phyloP scores from a whole-genome alignment of 2,113 vertebrate genomes.

The Manacus vitellinus region DNA sequence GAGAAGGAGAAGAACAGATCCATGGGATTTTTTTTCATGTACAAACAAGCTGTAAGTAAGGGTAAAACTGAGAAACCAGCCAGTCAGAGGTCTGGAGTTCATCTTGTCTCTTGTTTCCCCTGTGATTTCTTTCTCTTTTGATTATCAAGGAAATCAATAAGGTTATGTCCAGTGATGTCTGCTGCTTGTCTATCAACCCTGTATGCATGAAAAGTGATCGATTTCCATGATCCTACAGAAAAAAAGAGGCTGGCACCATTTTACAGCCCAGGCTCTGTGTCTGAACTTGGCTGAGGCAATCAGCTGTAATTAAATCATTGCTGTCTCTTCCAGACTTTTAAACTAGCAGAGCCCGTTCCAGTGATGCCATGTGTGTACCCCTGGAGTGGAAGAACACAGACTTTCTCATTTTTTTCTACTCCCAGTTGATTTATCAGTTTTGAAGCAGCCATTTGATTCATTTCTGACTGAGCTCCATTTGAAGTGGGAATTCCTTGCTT shows the following conservation, averaged over 20 bases:
- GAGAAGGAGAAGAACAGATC: background rate
- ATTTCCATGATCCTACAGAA: background rate
- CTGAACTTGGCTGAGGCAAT: background rate
- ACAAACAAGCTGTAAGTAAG: background rate
- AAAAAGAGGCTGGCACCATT: background rate
- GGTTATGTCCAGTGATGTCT: slow-evolving; percentile 35
- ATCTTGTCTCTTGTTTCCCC: slow-evolving; percentile 42
- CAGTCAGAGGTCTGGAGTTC: slow-evolving; percentile 16
- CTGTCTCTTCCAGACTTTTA: background rate
- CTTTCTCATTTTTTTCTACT: background rate
- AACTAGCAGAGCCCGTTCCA: background rate
- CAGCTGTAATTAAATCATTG: background rate
- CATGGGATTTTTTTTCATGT: background rate
- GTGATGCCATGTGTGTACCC: background rate
- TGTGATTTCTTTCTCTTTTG: slow-evolving; percentile 10
- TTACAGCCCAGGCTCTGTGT: background rate
- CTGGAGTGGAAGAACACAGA: background rate
- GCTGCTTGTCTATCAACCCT: slow-evolving; percentile 27
- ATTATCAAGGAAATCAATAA: slow-evolving; percentile 56
- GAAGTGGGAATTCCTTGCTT: background rate
- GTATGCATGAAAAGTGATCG: slow-evolving; percentile 7
- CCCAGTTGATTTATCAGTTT: background rate
- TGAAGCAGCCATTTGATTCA: background rate
- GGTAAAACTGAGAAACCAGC: slow-evolving; percentile 9
- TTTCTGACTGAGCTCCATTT: background rate